Evolutionary conservation across 2,113 vertebrate species (phyloP).

Genomic region (Elgaria multicarinata): DNA sequence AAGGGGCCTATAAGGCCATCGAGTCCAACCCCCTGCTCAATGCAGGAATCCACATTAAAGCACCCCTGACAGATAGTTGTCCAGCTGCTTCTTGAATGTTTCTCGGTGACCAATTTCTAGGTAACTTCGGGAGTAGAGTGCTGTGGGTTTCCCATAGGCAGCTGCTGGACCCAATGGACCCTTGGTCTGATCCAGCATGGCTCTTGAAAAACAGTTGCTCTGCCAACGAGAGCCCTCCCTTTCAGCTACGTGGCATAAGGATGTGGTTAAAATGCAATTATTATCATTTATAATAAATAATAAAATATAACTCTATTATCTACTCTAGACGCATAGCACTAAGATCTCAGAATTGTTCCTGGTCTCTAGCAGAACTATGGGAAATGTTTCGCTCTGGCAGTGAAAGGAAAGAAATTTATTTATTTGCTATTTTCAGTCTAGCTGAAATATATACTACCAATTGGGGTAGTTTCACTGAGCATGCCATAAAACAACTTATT

Average conservation of each 20-base stretch:
- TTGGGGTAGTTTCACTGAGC: conserved; percentile 22
- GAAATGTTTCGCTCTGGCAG: background rate
- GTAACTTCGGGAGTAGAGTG: too few species aligned
- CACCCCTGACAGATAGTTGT: too few species aligned
- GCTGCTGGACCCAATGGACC: too few species aligned
- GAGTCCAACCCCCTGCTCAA: too few species aligned
- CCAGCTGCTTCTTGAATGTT: too few species aligned
- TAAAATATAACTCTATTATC: background rate
- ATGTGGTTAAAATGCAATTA: background rate
- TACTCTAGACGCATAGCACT: background rate
- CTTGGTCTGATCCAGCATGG: too few species aligned
- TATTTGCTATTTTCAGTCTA: conserved; percentile 34
- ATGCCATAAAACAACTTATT: conserved; percentile 46
- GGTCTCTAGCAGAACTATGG: fast-evolving
- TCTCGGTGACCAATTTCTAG: too few species aligned
- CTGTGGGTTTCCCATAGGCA: too few species aligned
- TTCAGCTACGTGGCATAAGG: background rate
- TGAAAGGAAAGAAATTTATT: conserved; percentile 35
- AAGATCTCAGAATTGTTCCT: background rate
- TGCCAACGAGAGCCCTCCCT: background rate
- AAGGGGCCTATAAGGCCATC: too few species aligned
- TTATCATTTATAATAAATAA: background rate
- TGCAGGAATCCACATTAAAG: too few species aligned
- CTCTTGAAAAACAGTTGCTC: background rate
- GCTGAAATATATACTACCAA: conserved; percentile 38